Evolutionary conservation across 2,113 vertebrate species (phyloP), one percentile per base, ranked within the genome.

Genomic region (Ameiurus melas): DNA sequence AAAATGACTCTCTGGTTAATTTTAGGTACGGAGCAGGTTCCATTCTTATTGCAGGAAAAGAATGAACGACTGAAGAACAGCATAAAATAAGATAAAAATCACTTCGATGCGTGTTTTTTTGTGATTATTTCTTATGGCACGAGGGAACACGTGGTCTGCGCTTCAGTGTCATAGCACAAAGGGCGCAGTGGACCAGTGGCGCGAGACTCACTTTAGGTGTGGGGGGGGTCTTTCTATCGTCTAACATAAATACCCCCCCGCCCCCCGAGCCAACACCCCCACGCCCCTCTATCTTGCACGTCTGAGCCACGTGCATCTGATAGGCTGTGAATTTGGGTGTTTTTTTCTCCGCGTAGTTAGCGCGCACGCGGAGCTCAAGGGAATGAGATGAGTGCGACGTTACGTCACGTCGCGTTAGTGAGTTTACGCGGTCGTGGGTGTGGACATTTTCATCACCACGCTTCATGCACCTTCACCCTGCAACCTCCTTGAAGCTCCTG

Each of bases 91-190:
- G 5, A 47, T n/a, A 12, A 5, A n/a, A 53, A n/a, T n/a, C n/a
- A 19, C 16, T 13, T 39, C 79, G 58, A 20, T 70, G 16, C 36
- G 17, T 20, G 60, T 6, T 75, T 4, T 4, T 39, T n/a, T 53
- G 57, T 60, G 58, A 39, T 83, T 83, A 16, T 43, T 22, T 27
- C 20, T 36, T n/a, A 12, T 85, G 78, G 80, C 51, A 22, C 79
- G 86, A 91, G 89, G 91, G 93, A 92, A 94, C 95, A 96, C 95
- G 95, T 96, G 95, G 93, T 95, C 87, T 91, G 93, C 19, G 88
- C 93, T 94, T 94, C 91, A 91, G 90, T 92, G 93, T 93, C 92
- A 92, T 93, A 90, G 94, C 95, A 94, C 94, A 95, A 96, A 95
- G 93, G 93, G 94, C 93, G 94, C 82, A 84, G 86, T 20, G 57